Percentiles rank a stretch among this genome's conserved stretches.
Conservation (phyloP, 2,113 vertebrate species). For the Clupea harengus region DNA sequence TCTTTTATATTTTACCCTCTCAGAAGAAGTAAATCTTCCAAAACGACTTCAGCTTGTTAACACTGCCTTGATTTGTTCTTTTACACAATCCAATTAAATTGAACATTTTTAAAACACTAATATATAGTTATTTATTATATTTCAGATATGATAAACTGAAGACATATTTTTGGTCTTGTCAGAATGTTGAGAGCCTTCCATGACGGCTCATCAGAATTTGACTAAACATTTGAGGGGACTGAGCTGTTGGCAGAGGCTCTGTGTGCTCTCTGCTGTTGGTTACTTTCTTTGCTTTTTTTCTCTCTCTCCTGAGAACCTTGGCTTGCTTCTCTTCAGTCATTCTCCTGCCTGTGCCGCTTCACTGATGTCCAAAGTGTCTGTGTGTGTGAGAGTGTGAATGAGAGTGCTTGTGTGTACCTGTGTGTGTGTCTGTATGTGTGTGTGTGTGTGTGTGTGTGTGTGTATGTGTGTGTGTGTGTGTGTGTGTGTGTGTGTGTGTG, state of each 20-base stretch:
- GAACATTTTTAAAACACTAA: neutral
- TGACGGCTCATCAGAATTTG: neutral
- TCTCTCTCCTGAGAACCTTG: neutral
- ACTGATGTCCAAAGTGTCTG: too few species aligned
- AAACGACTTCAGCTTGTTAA: neutral
- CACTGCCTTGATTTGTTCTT: neutral
- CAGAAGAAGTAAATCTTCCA: neutral
- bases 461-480: too few species aligned
- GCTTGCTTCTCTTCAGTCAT: too few species aligned
- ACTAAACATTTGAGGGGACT: neutral
- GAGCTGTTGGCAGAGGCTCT: neutral
- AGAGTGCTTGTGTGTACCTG: too few species aligned
- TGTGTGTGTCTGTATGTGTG: too few species aligned
- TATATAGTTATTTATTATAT: neutral
- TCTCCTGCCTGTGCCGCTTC: too few species aligned
- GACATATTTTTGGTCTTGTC: neutral
- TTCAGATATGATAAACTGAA: neutral
- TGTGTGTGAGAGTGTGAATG: too few species aligned
- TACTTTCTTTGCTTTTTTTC: neutral
- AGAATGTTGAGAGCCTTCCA: neutral
- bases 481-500: too few species aligned
- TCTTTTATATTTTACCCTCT: neutral
- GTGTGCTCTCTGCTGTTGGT: neutral
- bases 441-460: too few species aligned
- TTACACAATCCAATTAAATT: neutral